These are phyloP conservation scores for Enteromius mattozi DNA, from an alignment of 2,797 vertebrate species.

Conservation along the genomic window DNA sequence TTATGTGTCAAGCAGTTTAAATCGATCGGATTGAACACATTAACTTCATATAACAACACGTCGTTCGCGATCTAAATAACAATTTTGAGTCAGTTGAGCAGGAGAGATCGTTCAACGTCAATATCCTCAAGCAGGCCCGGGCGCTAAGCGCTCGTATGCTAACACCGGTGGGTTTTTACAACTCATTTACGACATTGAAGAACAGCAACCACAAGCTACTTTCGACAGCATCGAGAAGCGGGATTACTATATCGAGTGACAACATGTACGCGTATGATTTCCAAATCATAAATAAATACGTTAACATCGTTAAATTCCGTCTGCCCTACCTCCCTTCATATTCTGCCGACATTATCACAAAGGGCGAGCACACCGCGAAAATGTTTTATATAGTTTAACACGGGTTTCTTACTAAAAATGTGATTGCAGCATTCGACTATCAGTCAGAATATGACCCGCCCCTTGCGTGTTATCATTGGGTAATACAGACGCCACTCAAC, in stretches of 20 bases:
- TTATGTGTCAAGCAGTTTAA: not conserved
- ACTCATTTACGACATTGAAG: constrained; percentile 32
- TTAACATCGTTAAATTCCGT: not conserved
- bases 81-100: not conserved
- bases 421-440: constrained; percentile 70
- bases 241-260: not conserved
- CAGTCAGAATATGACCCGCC: constrained; percentile 67
- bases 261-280: not conserved
- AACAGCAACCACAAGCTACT: constrained; percentile 6
- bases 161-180: constrained; percentile 3
- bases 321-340: constrained; percentile 80
- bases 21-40: not conserved
- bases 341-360: constrained; percentile 84
- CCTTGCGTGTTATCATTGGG: constrained; percentile 60
- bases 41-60: not conserved
- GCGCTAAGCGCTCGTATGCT: constrained; percentile 38
- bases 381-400: constrained; percentile 76
- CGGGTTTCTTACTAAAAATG: constrained; percentile 57
- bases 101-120: not conserved
- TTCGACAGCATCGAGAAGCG: not conserved
- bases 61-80: not conserved
- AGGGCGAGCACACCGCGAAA: constrained; percentile 76
- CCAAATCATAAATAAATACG: not conserved
- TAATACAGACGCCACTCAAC: constrained; percentile 15
- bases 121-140: not conserved